These are phyloP conservation scores for Hermatobates lingyangjiaoensis DNA, from an alignment of 1,140 invertebrate genomes.

Conservation along the genomic window DNA sequence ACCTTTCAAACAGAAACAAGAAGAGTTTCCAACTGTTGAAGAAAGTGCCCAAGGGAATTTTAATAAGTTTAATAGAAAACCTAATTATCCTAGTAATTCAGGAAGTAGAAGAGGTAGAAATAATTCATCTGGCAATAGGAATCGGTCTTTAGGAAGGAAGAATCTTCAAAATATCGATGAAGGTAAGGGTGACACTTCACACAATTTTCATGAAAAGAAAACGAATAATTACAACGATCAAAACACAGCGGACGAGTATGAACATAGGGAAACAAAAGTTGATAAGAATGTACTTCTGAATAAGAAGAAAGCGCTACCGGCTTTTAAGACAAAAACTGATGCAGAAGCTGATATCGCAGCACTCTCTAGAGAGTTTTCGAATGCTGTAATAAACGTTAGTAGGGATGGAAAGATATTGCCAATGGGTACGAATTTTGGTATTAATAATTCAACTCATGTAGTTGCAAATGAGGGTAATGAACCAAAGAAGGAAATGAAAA, in stretches of 20 bases:
- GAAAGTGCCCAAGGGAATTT: no score
- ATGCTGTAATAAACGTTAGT: conserved; percentile 9
- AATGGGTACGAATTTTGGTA: neutral
- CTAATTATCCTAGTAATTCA: neutral
- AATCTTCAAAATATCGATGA: no score
- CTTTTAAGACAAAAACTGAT: neutral
- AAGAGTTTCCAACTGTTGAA: conserved; percentile 12
- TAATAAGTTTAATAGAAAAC: no score
- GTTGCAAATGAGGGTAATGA: neutral
- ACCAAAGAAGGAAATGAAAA: neutral
- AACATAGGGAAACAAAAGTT: neutral
- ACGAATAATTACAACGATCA: neutral
- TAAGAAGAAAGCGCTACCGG: neutral
- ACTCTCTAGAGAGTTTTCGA: conserved; percentile 8
- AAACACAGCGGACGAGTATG: neutral
- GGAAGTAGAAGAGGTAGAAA: neutral
- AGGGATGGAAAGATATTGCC: conserved; percentile 5
- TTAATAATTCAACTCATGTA: neutral
- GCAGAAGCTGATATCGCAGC: conserved; percentile 9
- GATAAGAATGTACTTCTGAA: neutral
- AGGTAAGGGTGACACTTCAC: no score
- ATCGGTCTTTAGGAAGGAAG: neutral
- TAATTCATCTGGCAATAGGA: neutral
- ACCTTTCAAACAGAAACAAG: conserved; percentile 8
- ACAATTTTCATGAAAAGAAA: no score